A percentile compares a stretch with the other conserved stretches of the same genome.
phyloP scores from a whole-genome alignment of 2,797 vertebrate genomes.

The Oryzias dopingdopingensis region DNA sequence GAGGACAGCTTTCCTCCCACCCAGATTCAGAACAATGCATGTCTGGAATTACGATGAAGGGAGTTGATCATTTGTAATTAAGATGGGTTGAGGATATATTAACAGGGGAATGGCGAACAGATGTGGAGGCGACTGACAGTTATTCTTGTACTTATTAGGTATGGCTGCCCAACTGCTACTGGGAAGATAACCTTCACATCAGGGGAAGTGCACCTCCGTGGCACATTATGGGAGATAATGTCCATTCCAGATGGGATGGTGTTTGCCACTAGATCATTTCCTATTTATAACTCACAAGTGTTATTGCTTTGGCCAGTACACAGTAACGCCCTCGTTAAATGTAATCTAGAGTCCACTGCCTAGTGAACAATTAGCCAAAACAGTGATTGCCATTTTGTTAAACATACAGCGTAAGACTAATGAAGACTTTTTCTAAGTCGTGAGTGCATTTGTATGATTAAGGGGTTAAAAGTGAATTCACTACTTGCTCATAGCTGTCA shows the following conservation, averaged over 20 bases:
- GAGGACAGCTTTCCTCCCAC: constrained; percentile 60
- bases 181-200: constrained; percentile 75
- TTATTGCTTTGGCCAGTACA: constrained; percentile 48
- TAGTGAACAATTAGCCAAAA: constrained; percentile 6
- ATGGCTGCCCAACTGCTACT: constrained; percentile 71
- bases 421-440: constrained; percentile 1
- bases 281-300: constrained; percentile 68
- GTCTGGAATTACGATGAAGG: constrained; percentile 58
- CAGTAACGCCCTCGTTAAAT: constrained; percentile 34
- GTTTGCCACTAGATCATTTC: constrained; percentile 49
- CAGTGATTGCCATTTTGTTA: constrained; percentile 10
- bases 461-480: background rate
- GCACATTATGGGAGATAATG: constrained; percentile 67
- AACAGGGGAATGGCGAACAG: constrained; percentile 73
- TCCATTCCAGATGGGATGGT: constrained; percentile 72
- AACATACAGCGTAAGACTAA: background rate
- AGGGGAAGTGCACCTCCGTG: constrained; percentile 66
- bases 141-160: constrained; percentile 78
- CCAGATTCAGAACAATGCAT: constrained; percentile 37
- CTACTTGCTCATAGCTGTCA: constrained; percentile 4
- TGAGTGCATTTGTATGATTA: constrained; percentile 11
- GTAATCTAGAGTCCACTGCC: constrained; percentile 28
- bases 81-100: constrained; percentile 74
- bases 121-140: constrained; percentile 74
- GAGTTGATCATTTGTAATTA: constrained; percentile 66